phyloP scores from a whole-genome alignment of 92 coral and sea anemone genomes.

The Epizoanthus rinbou region DNA sequence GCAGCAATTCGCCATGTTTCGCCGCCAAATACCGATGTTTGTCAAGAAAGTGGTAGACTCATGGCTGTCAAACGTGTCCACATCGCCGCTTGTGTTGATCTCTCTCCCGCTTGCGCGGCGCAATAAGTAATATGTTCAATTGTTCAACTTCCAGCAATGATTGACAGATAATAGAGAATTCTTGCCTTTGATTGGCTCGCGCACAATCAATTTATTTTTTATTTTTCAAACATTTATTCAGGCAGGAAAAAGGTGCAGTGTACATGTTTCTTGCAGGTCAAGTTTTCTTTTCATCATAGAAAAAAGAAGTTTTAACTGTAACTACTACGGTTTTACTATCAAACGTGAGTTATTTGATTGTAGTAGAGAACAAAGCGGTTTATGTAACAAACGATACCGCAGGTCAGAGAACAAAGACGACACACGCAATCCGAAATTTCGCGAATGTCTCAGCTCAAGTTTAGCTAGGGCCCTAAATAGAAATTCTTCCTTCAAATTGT shows the following conservation, averaged over 20 bases:
- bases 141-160: constrained; percentile 83
- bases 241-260: neutral
- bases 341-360: no score
- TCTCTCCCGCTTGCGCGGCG: constrained; percentile 46
- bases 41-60: constrained; percentile 9
- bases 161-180: constrained; percentile 83
- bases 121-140: constrained; percentile 84
- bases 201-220: constrained; percentile 39
- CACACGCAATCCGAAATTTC: no score
- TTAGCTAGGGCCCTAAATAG: no score
- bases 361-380: no score
- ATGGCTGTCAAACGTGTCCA: constrained; percentile 26
- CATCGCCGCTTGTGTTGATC: constrained; percentile 15
- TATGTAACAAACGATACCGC: no score
- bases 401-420: no score
- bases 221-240: constrained; percentile 15
- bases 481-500: no score
- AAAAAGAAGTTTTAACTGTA: no score
- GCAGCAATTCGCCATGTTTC: constrained; percentile 90
- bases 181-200: constrained; percentile 59
- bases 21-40: constrained; percentile 29
- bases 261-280: neutral
- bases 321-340: no score
- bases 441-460: no score
- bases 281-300: no score